phyloP scores from a whole-genome alignment of 1,140 invertebrate species.

The Eurosta solidaginis region DNA sequence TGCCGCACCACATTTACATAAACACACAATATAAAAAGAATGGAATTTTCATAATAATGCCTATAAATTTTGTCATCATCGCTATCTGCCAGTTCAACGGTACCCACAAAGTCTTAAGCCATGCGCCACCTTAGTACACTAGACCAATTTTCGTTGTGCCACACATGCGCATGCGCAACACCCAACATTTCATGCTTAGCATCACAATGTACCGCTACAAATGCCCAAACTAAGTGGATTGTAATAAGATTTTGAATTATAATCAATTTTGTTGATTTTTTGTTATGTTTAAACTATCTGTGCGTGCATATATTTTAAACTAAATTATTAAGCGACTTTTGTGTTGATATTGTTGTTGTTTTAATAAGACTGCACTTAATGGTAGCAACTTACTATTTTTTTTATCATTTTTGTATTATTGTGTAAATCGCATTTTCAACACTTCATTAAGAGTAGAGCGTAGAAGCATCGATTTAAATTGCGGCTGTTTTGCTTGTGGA shows the following conservation, averaged over 20 bases:
- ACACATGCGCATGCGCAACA: background rate
- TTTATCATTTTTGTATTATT: background rate
- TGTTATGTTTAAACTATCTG: conserved; percentile 15
- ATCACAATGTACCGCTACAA: background rate
- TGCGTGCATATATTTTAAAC: conserved; percentile 15
- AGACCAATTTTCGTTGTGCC: background rate
- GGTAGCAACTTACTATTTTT: background rate
- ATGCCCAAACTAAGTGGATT: background rate
- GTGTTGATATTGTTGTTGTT: background rate
- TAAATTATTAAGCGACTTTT: background rate
- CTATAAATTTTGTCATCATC: conserved; percentile 7
- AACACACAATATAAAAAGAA: too few relatives aligned
- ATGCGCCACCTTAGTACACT: background rate
- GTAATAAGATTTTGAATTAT: conserved; percentile 29
- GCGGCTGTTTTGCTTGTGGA: background rate
- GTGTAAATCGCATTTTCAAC: conserved; percentile 11
- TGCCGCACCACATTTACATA: too few relatives aligned
- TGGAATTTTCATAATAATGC: too few relatives aligned
- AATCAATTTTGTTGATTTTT: conserved; percentile 21
- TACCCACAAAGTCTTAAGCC: background rate
- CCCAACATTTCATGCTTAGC: background rate
- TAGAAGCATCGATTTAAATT: conserved; percentile 11
- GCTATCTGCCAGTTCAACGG: background rate
- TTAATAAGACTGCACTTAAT: background rate
- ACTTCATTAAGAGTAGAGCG: conserved; percentile 22